Evolutionary conservation across 2,888 invertebrate species (phyloP).

Genomic region (Ennomos fuscantarius): DNA sequence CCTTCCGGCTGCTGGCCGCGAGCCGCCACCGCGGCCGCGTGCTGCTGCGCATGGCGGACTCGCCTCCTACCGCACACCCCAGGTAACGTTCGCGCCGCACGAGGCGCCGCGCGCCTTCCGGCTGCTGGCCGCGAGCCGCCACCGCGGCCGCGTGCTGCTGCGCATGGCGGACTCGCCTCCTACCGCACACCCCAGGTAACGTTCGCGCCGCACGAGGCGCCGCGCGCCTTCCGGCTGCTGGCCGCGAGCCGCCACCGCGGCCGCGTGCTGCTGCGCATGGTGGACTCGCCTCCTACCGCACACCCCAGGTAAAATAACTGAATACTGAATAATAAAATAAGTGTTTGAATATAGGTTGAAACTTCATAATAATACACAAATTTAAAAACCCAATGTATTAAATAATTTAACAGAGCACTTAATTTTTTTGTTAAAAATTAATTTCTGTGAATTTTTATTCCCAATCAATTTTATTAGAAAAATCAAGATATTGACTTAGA

Average conservation of each 20-base stretch:
- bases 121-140: constrained; percentile 53
- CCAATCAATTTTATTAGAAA: no score
- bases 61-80: no score
- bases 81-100: constrained; percentile 48
- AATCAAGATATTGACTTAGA: no score
- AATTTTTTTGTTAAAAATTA: no score
- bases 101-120: constrained; percentile 59
- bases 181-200: constrained; percentile 36
- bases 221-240: constrained; percentile 59
- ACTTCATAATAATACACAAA: no score
- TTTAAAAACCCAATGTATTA: no score
- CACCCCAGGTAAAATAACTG: no score
- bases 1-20: constrained; percentile 56
- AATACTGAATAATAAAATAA: no score
- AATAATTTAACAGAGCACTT: no score
- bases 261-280: constrained; percentile 54
- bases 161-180: constrained; percentile 35
- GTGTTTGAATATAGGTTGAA: no score
- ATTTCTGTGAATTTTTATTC: no score
- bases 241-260: constrained; percentile 58
- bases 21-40: constrained; percentile 61
- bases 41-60: constrained; percentile 48
- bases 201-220: constrained; percentile 47
- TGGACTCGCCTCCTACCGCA: constrained; percentile 13
- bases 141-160: constrained; percentile 61